phyloP scores from a whole-genome alignment of 2,797 vertebrate genomes.

The Pangasius djambal region DNA sequence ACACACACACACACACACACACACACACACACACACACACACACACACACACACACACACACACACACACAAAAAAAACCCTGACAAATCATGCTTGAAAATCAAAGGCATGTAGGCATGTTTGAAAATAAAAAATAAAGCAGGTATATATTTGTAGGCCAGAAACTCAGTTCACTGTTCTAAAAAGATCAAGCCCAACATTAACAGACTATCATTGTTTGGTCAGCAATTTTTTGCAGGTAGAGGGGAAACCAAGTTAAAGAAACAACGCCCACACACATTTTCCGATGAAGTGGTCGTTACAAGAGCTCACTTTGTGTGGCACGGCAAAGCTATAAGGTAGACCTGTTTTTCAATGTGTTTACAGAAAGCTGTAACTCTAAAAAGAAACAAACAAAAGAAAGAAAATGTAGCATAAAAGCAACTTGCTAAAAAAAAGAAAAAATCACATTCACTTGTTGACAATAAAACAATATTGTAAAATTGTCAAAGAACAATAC shows the following conservation, averaged over 20 bases:
- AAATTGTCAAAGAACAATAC: constrained; percentile 40
- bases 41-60: no score
- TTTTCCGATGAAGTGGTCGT: constrained; percentile 74
- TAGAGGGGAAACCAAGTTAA: constrained; percentile 64
- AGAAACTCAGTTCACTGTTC: constrained; percentile 23
- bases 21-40: no score
- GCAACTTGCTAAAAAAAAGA: constrained; percentile 35
- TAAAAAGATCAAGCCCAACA: constrained; percentile 29
- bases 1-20: no score
- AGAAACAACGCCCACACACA: constrained; percentile 70
- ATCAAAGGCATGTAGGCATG: not conserved
- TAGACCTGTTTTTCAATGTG: constrained; percentile 45
- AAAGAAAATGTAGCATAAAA: constrained; percentile 47
- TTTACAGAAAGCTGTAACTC: constrained; percentile 58
- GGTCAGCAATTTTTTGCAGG: constrained; percentile 56
- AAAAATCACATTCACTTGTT: constrained; percentile 64
- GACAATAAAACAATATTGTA: constrained; percentile 23
- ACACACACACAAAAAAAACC: no score
- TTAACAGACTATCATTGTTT: constrained; percentile 45
- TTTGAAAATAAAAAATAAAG: not conserved
- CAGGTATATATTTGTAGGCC: not conserved
- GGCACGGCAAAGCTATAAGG: constrained; percentile 63
- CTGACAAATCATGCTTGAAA: no score
- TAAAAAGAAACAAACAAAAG: constrained; percentile 28
- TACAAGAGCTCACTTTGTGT: constrained; percentile 67